A percentile compares a stretch with the other conserved stretches of the same genome.
Evolutionary conservation across 2,797 vertebrate genomes (phyloP).

Genomic region (Onychomys leucogaster): DNA sequence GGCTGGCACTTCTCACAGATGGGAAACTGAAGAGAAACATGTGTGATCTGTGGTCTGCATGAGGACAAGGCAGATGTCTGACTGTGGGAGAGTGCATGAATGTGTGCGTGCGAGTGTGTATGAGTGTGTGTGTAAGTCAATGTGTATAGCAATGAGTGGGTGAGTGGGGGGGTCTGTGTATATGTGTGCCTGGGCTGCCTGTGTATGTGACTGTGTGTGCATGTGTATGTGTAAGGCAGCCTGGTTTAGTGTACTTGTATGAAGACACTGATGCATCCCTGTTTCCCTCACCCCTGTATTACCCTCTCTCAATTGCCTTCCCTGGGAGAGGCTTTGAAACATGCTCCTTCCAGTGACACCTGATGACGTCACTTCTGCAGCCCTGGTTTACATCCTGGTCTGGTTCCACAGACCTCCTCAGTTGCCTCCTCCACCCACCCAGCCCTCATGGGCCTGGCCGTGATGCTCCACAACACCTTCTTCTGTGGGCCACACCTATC

Average conservation of each 20-base stretch:
- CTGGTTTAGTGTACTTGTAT: background rate
- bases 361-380: background rate
- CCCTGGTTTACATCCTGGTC: background rate
- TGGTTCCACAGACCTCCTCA: background rate
- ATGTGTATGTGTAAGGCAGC: no score
- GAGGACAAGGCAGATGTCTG: background rate
- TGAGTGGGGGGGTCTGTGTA: background rate
- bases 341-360: background rate
- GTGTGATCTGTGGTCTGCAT: background rate
- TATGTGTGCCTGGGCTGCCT: accelerated
- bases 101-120: no score
- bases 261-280: background rate
- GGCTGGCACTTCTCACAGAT: background rate
- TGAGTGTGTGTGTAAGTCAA: background rate
- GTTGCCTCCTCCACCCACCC: background rate
- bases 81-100: no score
- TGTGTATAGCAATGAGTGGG: background rate
- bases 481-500: background rate
- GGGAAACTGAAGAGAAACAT: background rate
- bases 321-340: background rate
- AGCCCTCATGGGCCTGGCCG: background rate
- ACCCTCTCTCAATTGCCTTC: background rate
- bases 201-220: background rate
- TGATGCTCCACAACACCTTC: background rate
- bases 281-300: background rate